These are phyloP conservation scores for Microtus oregoni DNA, from an alignment of 2,113 vertebrate genomes.

Conservation along the genomic window DNA sequence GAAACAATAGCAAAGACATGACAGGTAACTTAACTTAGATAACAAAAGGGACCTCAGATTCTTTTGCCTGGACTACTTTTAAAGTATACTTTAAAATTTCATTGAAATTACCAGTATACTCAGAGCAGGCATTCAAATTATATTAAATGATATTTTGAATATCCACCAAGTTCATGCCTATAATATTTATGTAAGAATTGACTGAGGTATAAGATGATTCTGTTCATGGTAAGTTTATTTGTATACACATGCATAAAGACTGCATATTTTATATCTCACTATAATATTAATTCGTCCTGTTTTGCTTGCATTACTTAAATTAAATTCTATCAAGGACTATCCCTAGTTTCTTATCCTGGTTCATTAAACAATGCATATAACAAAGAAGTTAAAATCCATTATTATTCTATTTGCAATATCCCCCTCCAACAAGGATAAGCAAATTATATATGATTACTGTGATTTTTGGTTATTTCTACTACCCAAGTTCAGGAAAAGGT, in stretches of 20 bases:
- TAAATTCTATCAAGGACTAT: not conserved
- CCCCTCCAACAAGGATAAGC: not conserved
- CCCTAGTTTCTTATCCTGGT: not conserved
- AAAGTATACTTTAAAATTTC: slow-evolving; percentile 5
- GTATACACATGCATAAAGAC: not conserved
- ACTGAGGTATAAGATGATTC: not conserved
- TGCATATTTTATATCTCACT: not conserved
- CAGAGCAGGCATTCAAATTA: slow-evolving; percentile 2
- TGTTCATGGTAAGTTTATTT: slow-evolving; percentile 6
- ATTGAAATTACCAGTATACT: slow-evolving; percentile 24
- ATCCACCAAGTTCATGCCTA: not conserved
- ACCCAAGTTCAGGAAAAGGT: not conserved
- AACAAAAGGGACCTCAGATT: slow-evolving; percentile 17
- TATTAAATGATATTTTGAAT: slow-evolving; percentile 49
- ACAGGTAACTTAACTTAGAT: not conserved
- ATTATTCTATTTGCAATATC: not conserved
- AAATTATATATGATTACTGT: not conserved
- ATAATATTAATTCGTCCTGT: not conserved
- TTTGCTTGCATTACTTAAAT: not conserved
- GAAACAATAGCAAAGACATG: not conserved
- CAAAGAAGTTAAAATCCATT: not conserved
- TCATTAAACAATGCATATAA: not conserved
- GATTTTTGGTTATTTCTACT: not conserved
- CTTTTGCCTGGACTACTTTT: slow-evolving; percentile 9
- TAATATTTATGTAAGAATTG: slow-evolving; percentile 26